Evolutionary conservation across 2,888 invertebrate genomes (phyloP).

Genomic region (Crocallis elinguaria): DNA sequence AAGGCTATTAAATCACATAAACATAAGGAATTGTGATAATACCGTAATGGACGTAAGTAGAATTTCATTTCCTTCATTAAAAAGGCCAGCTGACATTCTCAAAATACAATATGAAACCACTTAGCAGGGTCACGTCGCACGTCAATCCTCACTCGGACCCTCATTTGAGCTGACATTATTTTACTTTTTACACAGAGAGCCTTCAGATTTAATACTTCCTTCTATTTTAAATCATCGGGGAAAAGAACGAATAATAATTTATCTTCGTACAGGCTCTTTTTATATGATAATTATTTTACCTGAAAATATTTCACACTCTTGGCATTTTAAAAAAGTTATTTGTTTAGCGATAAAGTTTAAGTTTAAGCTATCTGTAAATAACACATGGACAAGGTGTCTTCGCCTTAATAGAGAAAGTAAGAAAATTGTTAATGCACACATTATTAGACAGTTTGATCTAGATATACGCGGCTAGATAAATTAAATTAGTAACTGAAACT

Average conservation of each 20-base stretch:
- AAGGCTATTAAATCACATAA: neutral
- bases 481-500: no score
- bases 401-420: no score
- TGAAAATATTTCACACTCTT: conserved; percentile 1
- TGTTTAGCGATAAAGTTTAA: no score
- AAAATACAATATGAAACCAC: conserved; percentile 49
- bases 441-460: no score
- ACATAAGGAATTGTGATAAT: neutral
- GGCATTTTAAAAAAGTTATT: no score
- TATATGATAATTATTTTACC: neutral
- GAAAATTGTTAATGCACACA: no score
- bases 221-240: conserved; percentile 26
- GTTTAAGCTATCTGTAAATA: no score
- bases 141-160: conserved; percentile 44
- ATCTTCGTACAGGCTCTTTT: neutral
- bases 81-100: conserved; percentile 29
- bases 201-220: conserved; percentile 28
- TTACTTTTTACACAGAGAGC: conserved; percentile 35
- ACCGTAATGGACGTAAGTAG: neutral
- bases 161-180: conserved; percentile 38
- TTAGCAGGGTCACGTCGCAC: conserved; percentile 47
- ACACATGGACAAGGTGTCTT: no score
- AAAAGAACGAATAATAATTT: conserved; percentile 15
- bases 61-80: conserved; percentile 37
- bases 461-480: no score